Evolutionary conservation across 2,888 invertebrate genomes (phyloP), one percentile per base, ranked within the genome.

Genomic region (Pseudoips prasinana): DNA sequence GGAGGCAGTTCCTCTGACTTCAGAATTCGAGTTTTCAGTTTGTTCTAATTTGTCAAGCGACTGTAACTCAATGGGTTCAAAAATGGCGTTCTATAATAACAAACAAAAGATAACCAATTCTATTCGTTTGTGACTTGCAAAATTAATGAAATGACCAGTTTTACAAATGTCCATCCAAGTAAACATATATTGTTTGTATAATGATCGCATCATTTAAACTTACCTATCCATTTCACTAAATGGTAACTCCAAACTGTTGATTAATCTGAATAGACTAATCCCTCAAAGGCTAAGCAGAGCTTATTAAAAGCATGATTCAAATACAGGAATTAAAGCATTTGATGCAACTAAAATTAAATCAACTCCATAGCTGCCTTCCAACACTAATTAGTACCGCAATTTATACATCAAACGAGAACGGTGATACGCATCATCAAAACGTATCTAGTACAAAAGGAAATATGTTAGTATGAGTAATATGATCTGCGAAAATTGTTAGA

Each of bases 11-110:
- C 26, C 37, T 58, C 55, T 59, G 74, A 82, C 68, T 83, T 75
- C 58, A 58, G 43, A 72, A 75, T 67, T 70, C 65, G 71, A 83
- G 79, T 82, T 81, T 72, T 57, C 71, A 75, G 77, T 79, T 81
- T 78, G 79, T 82, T 78, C 74, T 75, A 82, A 84, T 84, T 84
- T 82, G 76, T 80, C 74, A 73, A 62, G 62, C 75, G 75, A 80
- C 81, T 64, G 69, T 69, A 73, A 76, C 73, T 70, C 79, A 72
- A 75, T 79, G 68, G 70, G 40, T 61, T 71, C 58, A 71, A 81
- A 71, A 76, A 73, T 62, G 59, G 68, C 56, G 54, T 61, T 50
- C 60, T 42, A 58, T 61, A 58, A 60, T 66, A 59, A 65, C 68
- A 76, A 74, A 80, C 73, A 80, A 78, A 74, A 65, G 71, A 65